A percentile compares a stretch with the other conserved stretches of the same genome.
Conservation (phyloP, 1,140 invertebrate genomes). For the Cherax destructor region DNA sequence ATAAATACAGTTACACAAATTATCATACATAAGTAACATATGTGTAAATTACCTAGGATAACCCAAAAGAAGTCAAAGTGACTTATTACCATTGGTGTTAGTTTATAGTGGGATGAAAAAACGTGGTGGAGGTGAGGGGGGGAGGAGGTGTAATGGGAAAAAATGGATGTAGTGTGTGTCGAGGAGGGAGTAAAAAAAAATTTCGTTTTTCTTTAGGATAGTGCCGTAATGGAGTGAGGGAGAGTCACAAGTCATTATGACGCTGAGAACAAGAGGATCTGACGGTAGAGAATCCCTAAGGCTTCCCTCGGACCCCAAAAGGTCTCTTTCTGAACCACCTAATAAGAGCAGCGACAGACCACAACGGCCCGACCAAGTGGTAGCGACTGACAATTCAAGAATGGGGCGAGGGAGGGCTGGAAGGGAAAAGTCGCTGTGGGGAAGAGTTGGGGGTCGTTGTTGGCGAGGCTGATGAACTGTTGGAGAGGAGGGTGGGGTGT, state of each 20-base stretch:
- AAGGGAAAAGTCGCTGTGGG: neutral
- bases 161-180: too few species aligned
- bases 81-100: too few species aligned
- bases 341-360: conserved; percentile 23
- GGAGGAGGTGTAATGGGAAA: too few species aligned
- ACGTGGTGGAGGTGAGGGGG: too few species aligned
- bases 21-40: too few species aligned
- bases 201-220: neutral
- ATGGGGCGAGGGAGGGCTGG: neutral
- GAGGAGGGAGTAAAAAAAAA: too few species aligned
- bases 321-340: conserved; percentile 2
- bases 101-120: too few species aligned
- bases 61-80: too few species aligned
- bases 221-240: neutral
- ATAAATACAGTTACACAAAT: too few species aligned
- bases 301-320: neutral
- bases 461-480: neutral
- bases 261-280: conserved; percentile 10
- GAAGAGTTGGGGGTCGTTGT: neutral
- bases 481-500: neutral
- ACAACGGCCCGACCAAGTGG: neutral
- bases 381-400: neutral
- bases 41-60: too few species aligned
- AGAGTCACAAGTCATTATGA: conserved; percentile 14
- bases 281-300: conserved; percentile 10